Evolutionary conservation across 1,140 invertebrate genomes (phyloP), one percentile per base, ranked within the genome.

Genomic region (Monomorium pharaonis): DNA sequence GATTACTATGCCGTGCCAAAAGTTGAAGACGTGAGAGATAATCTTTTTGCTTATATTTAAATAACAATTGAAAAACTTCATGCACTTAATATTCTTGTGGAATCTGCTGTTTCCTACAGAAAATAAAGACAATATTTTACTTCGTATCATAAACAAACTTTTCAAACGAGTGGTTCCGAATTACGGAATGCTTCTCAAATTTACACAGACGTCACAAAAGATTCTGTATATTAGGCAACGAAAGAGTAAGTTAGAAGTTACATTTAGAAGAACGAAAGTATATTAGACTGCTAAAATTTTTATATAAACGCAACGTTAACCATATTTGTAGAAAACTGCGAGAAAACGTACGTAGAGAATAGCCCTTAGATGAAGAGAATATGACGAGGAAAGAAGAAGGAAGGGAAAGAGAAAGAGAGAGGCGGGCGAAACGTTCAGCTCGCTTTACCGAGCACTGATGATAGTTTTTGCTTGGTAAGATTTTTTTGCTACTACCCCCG

Each of bases 381-480:
- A 87, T 75, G 42, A 85, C 76, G 56, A 67, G 58, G 62, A 76
- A 63, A 78, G 78, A 65, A 51, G 81, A 60, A 76, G 54, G 51
- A 60, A 47, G 62, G 58, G 86, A 65, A 76, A 42, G 54, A 56
- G 58, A 56, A n/a, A 75, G 62, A 84, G 72, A 47, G 78, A 67
- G 78, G 86, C 77, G 87, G 86, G 87, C 67, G 72, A 91, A 91
- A 93, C 93, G 92, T 93, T 93, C 89, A 94, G 93, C 92, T 94
- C 92, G 94, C 94, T 93, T 94, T 93, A 92, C 90, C 92, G 92
- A 95, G 93, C 94, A 92, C 93, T 94, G 94, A 94, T 94, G 94
- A 94, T 94, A 95, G 93, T 95, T 95, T 95, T 95, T 95, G 93
- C 93, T 88, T 86, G 90, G 92, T 90, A 93, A 95, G 94, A 95